These are phyloP conservation scores for Xylocopa sonorina DNA, from an alignment of 1,140 invertebrate genomes.

Conservation along the genomic window DNA sequence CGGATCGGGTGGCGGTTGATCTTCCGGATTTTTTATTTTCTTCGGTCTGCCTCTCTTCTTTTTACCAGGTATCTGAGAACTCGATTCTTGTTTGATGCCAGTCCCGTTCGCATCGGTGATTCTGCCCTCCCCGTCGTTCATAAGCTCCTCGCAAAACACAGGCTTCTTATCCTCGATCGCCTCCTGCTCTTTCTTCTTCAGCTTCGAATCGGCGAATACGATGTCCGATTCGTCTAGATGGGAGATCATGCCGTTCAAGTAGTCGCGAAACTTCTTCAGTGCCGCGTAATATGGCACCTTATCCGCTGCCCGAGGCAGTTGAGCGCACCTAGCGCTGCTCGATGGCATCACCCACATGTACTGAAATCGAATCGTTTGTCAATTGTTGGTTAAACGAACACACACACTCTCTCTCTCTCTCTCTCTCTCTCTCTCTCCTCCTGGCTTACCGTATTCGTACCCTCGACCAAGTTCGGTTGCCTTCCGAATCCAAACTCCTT, in stretches of 20 bases:
- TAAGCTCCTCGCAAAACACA: conserved; percentile 80
- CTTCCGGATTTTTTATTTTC: conserved; percentile 89
- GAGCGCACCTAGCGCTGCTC: conserved; percentile 97
- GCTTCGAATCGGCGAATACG: conserved; percentile 91
- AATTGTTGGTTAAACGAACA: too few relatives aligned
- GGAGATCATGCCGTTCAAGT: conserved; percentile 94
- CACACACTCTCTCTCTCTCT: too few relatives aligned
- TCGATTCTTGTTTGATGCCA: conserved; percentile 83
- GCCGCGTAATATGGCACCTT: conserved; percentile 98
- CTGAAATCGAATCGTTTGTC: conserved; percentile 83
- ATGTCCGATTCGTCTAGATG: conserved; percentile 95
- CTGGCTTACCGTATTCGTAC: conserved; percentile 97
- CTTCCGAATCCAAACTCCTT: conserved; percentile 98
- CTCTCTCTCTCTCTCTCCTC: too few relatives aligned
- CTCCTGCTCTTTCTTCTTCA: conserved; percentile 85
- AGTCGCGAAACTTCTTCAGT: conserved; percentile 96
- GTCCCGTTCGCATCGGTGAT: conserved; percentile 80
- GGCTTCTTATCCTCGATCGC: conserved; percentile 82
- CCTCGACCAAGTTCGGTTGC: conserved; percentile 95
- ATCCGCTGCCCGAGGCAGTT: conserved; percentile 96
- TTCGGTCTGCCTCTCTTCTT: conserved; percentile 94
- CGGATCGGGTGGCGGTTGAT: conserved; percentile 83
- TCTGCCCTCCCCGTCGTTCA: conserved; percentile 72
- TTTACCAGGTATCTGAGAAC: conserved; percentile 86
- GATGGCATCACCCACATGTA: conserved; percentile 99